Evolutionary conservation across 2,888 invertebrate species (phyloP).

Genomic region (Serripes groenlandicus): DNA sequence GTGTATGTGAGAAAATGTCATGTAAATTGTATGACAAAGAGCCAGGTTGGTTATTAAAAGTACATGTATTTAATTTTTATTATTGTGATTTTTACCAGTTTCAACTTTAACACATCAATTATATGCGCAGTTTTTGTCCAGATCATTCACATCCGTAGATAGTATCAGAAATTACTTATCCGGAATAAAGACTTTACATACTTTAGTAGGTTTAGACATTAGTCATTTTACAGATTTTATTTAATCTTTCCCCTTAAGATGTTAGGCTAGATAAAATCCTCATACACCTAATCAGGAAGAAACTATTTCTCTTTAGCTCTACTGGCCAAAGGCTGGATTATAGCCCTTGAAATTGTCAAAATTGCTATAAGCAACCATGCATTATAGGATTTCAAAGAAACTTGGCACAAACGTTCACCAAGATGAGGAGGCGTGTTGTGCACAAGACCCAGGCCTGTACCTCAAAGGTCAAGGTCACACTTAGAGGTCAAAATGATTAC

Average conservation of each 20-base stretch:
- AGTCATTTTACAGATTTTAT: not conserved
- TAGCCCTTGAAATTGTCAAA: too few relatives aligned
- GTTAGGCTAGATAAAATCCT: not conserved
- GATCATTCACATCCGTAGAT: not conserved
- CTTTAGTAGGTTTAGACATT: not conserved
- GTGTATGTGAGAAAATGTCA: too few relatives aligned
- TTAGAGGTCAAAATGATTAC: too few relatives aligned
- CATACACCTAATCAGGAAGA: not conserved
- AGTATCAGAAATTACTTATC: slow-evolving; percentile 29
- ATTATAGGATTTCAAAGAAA: too few relatives aligned
- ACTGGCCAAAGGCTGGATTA: too few relatives aligned
- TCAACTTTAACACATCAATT: not conserved
- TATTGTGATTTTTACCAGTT: not conserved
- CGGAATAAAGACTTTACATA: not conserved
- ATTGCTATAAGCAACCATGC: too few relatives aligned
- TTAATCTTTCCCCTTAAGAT: not conserved
- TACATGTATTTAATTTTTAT: slow-evolving; percentile 2
- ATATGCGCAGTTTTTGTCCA: slow-evolving; percentile 11
- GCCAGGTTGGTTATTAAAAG: too few relatives aligned
- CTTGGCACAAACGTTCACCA: too few relatives aligned
- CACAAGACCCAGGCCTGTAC: too few relatives aligned
- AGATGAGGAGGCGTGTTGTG: too few relatives aligned
- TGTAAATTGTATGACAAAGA: too few relatives aligned
- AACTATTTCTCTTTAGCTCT: slow-evolving; percentile 11
- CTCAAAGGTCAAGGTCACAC: too few relatives aligned